Evolutionary conservation across 2,113 vertebrate genomes (phyloP).

Genomic region (Plotosus lineatus): DNA sequence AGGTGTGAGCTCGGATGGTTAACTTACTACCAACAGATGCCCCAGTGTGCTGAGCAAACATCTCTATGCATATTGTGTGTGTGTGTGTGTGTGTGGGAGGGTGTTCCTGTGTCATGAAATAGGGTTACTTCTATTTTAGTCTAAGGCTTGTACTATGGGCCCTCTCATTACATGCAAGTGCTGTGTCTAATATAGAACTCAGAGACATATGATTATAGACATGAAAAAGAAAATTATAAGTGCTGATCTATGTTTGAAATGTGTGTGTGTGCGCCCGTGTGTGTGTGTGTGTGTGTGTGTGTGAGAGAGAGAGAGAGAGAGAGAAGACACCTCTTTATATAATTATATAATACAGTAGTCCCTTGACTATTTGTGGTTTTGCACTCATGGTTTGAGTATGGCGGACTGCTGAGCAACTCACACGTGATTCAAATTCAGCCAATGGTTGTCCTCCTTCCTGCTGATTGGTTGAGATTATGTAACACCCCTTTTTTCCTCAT

Average conservation of each 20-base stretch:
- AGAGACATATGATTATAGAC: slow-evolving; percentile 6
- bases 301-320: no score
- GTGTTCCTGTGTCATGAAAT: background rate
- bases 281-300: background rate
- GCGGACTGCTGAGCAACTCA: no score
- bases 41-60: slow-evolving; percentile 18
- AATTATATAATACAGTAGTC: no score
- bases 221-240: background rate
- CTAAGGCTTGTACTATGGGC: background rate
- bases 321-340: no score
- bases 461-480: no score
- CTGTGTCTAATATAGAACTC: slow-evolving; percentile 10
- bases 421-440: no score
- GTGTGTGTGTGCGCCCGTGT: slow-evolving; percentile 14
- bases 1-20: slow-evolving; percentile 36
- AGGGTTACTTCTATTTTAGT: slow-evolving; percentile 29
- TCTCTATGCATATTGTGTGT: slow-evolving; percentile 17
- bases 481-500: no score
- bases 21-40: slow-evolving; percentile 43
- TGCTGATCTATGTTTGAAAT: background rate
- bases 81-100: background rate
- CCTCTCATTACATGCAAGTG: background rate
- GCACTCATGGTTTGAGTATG: no score
- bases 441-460: no score
- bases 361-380: no score